Evolutionary conservation across 64 coral and sea anemone genomes (phyloP).

Genomic region (Dendrophyllia cribrosa): DNA sequence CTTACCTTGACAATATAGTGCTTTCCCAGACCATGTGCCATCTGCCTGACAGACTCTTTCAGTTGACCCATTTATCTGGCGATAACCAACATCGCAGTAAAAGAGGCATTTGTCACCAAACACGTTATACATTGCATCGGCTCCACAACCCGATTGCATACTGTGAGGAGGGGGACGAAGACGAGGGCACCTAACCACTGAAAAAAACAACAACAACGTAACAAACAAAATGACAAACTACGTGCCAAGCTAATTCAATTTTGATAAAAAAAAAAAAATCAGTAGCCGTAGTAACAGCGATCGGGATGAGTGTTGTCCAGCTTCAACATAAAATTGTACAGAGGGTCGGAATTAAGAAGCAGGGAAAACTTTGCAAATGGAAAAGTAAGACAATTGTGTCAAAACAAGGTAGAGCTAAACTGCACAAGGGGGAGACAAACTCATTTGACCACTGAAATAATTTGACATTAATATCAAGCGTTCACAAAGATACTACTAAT

Average conservation of each 20-base stretch:
- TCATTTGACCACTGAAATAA: no score
- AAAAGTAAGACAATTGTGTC: not conserved
- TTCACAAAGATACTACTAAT: no score
- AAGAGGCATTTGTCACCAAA: slow-evolving; percentile 54
- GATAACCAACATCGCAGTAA: slow-evolving; percentile 27
- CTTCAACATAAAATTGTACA: no score
- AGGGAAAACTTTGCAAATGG: no score
- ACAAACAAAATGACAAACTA: not conserved
- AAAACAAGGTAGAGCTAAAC: no score
- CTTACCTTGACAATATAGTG: slow-evolving; percentile 18
- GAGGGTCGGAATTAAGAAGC: no score
- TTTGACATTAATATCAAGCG: no score
- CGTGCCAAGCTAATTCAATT: no score
- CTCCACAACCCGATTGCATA: not conserved
- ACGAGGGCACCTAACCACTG: slow-evolving; percentile 23
- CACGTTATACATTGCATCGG: not conserved
- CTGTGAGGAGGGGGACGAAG: not conserved
- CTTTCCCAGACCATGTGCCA: slow-evolving; percentile 26
- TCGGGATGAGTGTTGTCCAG: no score
- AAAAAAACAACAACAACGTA: not conserved
- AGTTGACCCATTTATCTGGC: not conserved
- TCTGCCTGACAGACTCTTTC: slow-evolving; percentile 23
- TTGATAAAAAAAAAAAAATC: no score
- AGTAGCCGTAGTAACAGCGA: no score
- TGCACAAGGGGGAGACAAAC: no score